Conservation (phyloP, 2,888 invertebrate species). For the Scaptodrosophila latifasciaeformis region DNA sequence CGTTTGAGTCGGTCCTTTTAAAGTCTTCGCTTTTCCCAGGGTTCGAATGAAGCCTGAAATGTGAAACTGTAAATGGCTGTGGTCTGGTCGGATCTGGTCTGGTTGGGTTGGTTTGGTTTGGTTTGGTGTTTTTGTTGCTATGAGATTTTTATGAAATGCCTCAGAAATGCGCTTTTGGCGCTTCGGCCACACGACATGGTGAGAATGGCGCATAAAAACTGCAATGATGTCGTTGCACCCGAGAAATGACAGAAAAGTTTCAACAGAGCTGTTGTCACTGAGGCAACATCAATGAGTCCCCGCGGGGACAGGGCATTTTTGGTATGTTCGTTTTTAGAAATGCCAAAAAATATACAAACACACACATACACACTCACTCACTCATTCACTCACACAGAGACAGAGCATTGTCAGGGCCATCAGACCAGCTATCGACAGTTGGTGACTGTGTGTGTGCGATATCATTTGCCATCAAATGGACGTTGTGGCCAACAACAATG, state of each 20-base stretch:
- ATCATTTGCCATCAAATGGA: constrained; percentile 58
- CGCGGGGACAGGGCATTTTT: constrained; percentile 28
- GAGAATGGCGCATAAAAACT: constrained; percentile 25
- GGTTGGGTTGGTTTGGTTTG: too few species aligned
- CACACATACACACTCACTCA: constrained; percentile 30
- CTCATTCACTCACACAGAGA: constrained; percentile 10
- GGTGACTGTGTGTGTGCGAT: too few species aligned
- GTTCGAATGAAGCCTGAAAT: too few species aligned
- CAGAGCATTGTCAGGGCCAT: not conserved
- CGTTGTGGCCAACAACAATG: constrained; percentile 53
- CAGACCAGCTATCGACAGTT: too few species aligned
- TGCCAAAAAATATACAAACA: constrained; percentile 44
- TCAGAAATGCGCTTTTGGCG: not conserved
- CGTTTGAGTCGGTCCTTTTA: too few species aligned
- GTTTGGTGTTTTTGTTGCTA: not conserved
- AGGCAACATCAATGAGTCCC: constrained; percentile 57
- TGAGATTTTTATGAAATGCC: not conserved
- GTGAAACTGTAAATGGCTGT: too few species aligned
- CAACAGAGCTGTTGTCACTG: constrained; percentile 1
- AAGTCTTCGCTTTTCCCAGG: too few species aligned
- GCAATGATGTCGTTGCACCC: constrained; percentile 47
- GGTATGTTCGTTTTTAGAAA: constrained; percentile 45
- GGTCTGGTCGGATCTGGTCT: too few species aligned
- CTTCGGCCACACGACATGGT: constrained; percentile 4
- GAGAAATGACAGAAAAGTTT: constrained; percentile 37